Evolutionary conservation across 1,140 invertebrate genomes (phyloP).

Genomic region (Drosophila equinoxialis): DNA sequence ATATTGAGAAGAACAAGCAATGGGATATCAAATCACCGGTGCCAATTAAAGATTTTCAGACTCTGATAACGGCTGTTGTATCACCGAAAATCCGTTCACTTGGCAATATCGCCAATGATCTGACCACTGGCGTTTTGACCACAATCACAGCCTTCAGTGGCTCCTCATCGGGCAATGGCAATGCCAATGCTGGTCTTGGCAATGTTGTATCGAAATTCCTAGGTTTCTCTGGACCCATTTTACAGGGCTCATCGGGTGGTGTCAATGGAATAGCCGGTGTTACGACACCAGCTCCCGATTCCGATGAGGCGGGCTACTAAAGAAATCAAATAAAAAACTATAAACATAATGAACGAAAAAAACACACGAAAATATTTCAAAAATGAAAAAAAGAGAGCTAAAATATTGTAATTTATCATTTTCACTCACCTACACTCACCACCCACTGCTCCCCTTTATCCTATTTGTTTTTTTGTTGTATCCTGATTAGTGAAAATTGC

Average conservation of each 20-base stretch:
- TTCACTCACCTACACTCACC: conserved; percentile 18
- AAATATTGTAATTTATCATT: conserved; percentile 49
- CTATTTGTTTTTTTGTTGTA: background rate
- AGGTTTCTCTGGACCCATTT: conserved; percentile 79
- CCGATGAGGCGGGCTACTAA: conserved; percentile 81
- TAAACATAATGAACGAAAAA: background rate
- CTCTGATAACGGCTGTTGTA: conserved; percentile 84
- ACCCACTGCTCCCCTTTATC: background rate
- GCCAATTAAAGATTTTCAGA: conserved; percentile 83
- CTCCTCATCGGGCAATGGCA: conserved; percentile 78
- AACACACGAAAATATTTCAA: too few species aligned
- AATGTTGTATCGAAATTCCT: conserved; percentile 81
- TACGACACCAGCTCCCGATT: conserved; percentile 67
- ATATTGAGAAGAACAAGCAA: conserved; percentile 89
- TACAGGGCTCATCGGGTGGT: conserved; percentile 76
- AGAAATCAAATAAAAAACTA: background rate
- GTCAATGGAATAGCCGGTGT: conserved; percentile 59
- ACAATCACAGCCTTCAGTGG: conserved; percentile 81
- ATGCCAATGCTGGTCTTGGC: conserved; percentile 76
- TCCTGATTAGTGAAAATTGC: conserved; percentile 8
- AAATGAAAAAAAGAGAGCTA: conserved; percentile 32
- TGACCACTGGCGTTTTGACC: conserved; percentile 84
- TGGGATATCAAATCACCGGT: conserved; percentile 88
- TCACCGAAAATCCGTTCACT: conserved; percentile 86
- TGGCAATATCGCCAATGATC: conserved; percentile 84